phyloP scores from a whole-genome alignment of 2,797 vertebrate genomes.

The Takifugu ocellatus region DNA sequence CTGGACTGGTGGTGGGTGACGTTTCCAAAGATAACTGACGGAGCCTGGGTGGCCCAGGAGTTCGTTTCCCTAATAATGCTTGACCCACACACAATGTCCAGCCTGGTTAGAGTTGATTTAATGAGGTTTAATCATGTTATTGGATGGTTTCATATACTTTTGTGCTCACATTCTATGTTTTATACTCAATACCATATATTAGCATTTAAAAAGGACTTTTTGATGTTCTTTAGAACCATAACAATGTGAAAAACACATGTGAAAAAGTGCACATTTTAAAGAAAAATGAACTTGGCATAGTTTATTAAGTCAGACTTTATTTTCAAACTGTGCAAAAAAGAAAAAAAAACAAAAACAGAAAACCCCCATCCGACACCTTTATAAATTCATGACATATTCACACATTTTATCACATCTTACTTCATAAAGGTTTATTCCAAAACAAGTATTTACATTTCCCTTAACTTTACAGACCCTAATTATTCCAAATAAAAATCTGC shows the following conservation, averaged over 20 bases:
- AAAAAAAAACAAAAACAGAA: slow-evolving; percentile 36
- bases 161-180: slow-evolving; percentile 3
- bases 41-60: slow-evolving; percentile 58
- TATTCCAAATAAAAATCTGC: slow-evolving; percentile 38
- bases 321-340: slow-evolving; percentile 72
- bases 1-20: slow-evolving; percentile 47
- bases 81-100: slow-evolving; percentile 11
- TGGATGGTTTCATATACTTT: neutral
- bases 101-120: slow-evolving; percentile 26
- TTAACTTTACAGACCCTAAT: slow-evolving; percentile 65
- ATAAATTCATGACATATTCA: slow-evolving; percentile 59
- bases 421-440: slow-evolving; percentile 39
- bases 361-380: slow-evolving; percentile 44
- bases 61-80: slow-evolving; percentile 43
- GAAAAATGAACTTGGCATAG: slow-evolving; percentile 7
- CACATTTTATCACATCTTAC: slow-evolving; percentile 48
- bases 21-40: slow-evolving; percentile 59
- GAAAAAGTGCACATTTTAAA: neutral
- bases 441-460: slow-evolving; percentile 73
- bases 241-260: neutral
- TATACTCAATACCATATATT: neutral
- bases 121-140: slow-evolving; percentile 17
- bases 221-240: neutral
- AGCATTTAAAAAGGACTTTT: neutral
- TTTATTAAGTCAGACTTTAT: slow-evolving; percentile 56